phyloP scores from a whole-genome alignment of 2,113 vertebrate species.

The Oryzias woworae region DNA sequence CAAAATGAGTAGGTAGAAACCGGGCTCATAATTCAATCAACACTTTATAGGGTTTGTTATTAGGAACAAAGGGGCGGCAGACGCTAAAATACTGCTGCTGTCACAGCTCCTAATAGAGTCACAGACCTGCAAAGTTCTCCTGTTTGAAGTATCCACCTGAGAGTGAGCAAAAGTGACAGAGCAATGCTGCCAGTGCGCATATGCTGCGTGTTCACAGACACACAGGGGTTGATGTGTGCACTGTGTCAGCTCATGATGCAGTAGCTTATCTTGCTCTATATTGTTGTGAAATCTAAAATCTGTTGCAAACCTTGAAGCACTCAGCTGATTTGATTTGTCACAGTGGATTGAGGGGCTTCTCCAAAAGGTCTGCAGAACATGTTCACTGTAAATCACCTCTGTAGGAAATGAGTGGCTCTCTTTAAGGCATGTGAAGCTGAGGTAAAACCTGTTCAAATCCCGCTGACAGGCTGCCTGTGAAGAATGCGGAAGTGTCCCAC shows the following conservation, averaged over 20 bases:
- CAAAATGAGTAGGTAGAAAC: conserved; percentile 67
- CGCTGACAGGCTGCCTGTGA: background rate
- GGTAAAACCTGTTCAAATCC: conserved; percentile 8
- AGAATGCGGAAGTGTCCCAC: too few relatives aligned
- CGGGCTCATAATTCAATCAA: conserved; percentile 60
- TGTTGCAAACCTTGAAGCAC: conserved; percentile 36
- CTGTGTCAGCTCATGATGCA: conserved; percentile 3
- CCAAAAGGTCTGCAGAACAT: background rate
- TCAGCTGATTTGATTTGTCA: conserved; percentile 16
- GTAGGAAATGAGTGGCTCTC: background rate
- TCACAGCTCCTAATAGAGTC: conserved; percentile 63
- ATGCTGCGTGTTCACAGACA: conserved; percentile 1
- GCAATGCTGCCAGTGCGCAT: conserved; percentile 2
- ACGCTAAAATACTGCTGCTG: conserved; percentile 58
- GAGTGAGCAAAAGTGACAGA: conserved; percentile 28
- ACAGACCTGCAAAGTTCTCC: conserved; percentile 48
- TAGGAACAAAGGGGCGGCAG: conserved; percentile 43
- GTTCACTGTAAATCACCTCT: background rate
- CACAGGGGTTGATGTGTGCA: conserved; percentile 28
- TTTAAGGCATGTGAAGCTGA: conserved; percentile 10
- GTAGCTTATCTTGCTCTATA: conserved; percentile 10
- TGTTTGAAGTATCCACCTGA: conserved; percentile 39
- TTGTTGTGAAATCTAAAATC: conserved; percentile 27
- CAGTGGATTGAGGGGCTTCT: conserved; percentile 9
- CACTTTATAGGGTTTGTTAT: conserved; percentile 55